Evolutionary conservation across 2,888 invertebrate genomes (phyloP), one percentile per base, ranked within the genome.

Genomic region (Dasysyrphus albostriatus): DNA sequence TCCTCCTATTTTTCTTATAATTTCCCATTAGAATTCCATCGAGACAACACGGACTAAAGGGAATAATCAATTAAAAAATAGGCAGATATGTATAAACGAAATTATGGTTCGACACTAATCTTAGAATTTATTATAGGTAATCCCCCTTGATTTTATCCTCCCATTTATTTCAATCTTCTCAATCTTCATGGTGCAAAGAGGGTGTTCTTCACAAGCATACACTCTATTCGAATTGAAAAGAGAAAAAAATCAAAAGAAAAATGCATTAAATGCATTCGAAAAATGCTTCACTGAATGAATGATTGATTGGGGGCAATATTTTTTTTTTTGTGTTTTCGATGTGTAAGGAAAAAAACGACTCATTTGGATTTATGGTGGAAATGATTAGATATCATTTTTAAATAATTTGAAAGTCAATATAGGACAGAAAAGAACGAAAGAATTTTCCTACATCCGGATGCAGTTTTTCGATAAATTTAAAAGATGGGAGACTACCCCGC

Each of bases 251-350:
- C 24, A 24, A 58, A 75, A 59, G 83, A 61, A 65, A 63, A 80
- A 80, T 51, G 69, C 56, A 79, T 79, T 79, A 74, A 16, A 73
- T 54, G 79, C 70, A 61, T 74, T 56, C 47, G 29, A 54, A 74
- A 65, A 49, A 80, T 39, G n/a, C 75, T 56, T 73, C 44, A 83
- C 49, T 77, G 82, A 51, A 56, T 79, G 83, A 75, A 65, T 79
- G 80, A 84, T 84, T 75, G 83, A 84, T 75, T 54, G 80, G 65
- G 32, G 42, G 14, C 42, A 74, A 65, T 10, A 39, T 67, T 69
- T 83, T n/a, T n/a, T n/a, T 83, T 63, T 54, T 24, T 29, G 37
- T 12, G 16, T 47, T 63, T 63, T 61, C 12, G 9, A 58, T 56
- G 37, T 76, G 37, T 19, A 63, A 65, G 29, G n/a, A 32, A n/a